Evolutionary conservation across 2,797 vertebrate species (phyloP), one percentile per base, ranked within the genome.

Genomic region (Hippoglossus hippoglossus): DNA sequence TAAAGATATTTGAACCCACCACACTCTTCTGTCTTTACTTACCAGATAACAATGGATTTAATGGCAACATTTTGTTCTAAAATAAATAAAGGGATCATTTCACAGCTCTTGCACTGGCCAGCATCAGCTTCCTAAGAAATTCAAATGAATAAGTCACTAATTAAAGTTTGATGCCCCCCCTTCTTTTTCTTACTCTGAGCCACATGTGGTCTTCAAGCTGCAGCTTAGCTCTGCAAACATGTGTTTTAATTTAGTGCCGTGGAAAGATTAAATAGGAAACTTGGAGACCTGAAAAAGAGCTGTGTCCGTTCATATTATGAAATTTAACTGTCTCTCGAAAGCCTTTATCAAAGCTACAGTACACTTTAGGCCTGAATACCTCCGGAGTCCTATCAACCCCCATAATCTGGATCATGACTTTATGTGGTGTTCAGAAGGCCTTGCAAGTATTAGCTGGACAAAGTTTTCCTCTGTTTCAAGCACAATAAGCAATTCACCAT

Each of bases 171-270:
- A 18, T 18, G 41, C 41, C 46, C 39, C 39, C 56, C 69, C 49
- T 63, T 54, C 47, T n/a, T 59, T 68, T 76, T 73, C 56, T 61
- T 65, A 67, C 71, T 84, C 73, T 61, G 72, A 89, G 68, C 77
- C 83, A 88, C 91, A 90, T 92, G 80, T 93, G 85, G 79, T 87
- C 83, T 74, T 57, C 83, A 88, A 77, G 28, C 79, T 82, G 63
- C 63, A 84, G 63, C 69, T 52, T 9, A 0, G 26, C 83, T 73
- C 77, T 71, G 71, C 67, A 72, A 77, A 92, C 92, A 94, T 93
- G 92, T 91, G 91, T 83, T 93, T 94, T 83, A 87, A 83, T 92
- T 96, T 95, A 93, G 78, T 79, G 82, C 91, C 86, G 86, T 87
- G 89, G 87, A 90, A 91, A 93, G 89, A 89, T 93, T 91, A 92